Evolutionary conservation across 2,113 vertebrate species (phyloP).

Genomic region (Mastomys coucha): DNA sequence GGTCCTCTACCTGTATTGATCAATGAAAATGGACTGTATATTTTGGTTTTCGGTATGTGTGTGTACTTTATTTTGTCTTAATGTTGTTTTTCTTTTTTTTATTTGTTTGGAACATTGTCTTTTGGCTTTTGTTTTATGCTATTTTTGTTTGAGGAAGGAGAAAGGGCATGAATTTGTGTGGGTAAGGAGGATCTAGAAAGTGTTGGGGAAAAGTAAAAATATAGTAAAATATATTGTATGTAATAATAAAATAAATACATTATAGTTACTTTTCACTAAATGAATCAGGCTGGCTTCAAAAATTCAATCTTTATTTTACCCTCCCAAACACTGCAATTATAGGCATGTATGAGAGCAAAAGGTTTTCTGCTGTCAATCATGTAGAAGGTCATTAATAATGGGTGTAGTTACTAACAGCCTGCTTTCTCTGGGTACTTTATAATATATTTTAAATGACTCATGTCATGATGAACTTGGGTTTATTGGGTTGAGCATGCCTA

Average conservation of each 20-base stretch:
- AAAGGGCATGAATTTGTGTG: neutral
- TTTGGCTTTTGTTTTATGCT: neutral
- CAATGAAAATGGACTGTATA: neutral
- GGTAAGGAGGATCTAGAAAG: neutral
- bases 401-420: rapidly evolving
- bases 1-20: no score
- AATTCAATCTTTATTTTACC: neutral
- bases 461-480: neutral
- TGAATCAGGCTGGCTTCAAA: neutral
- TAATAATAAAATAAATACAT: neutral
- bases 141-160: neutral
- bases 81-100: neutral
- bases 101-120: neutral
- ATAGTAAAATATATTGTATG: neutral
- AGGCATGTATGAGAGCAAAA: neutral
- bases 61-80: neutral
- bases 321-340: neutral
- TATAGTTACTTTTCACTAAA: neutral
- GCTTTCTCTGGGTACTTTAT: neutral
- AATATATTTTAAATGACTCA: neutral
- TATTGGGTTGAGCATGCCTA: neutral
- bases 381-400: neutral
- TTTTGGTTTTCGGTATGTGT: neutral
- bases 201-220: neutral
- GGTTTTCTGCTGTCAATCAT: neutral